Evolutionary conservation across 2,113 vertebrate species (phyloP), one percentile per base, ranked within the genome.

Genomic region (Misgurnus anguillicaudatus): DNA sequence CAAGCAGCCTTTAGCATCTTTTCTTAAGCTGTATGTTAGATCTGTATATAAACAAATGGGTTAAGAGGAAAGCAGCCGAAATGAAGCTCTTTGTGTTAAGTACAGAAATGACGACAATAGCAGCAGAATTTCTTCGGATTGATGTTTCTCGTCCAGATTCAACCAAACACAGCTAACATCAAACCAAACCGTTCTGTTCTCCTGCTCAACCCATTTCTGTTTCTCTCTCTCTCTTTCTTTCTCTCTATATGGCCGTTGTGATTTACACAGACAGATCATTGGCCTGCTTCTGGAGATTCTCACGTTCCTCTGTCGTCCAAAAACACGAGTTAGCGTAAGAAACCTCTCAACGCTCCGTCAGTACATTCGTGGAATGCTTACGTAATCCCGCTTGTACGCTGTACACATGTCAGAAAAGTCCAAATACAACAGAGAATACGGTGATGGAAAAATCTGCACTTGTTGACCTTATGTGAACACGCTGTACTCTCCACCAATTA

Each of bases 321-420:
- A 8, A 8, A 68, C 41, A 41, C 72, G 10, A 53, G 55, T 19
- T 41, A 57, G 65, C 39, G 64, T 9, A 48, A 11, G n/a, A 79
- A 87, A 75, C 63, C 80, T 88, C 83, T 55, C 79, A 82, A 58
- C 24, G 1, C 57, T 84, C 13, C 66, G 10, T 67, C 57, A 45
- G 36, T 13, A 41, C 80, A 79, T 91, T 86, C 9, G 74, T 4
- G 0, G 86, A 41, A 84, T 79, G 51, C 74, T 90, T 92, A 77
- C 85, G 83, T 89, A 91, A 91, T 82, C 11, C 16, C 87, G 81
- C 86, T 86, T 87, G 86, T 38, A 64, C 1, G 16, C 36, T 65
- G 61, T n/a, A 58, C 68, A 36, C 53, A 60, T 76, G 60, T 76
- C 82, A 67, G 48, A 17, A 17, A 2, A 9, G 41, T 60, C n/a